A percentile compares a stretch with the other conserved stretches of the same genome.
phyloP scores from a whole-genome alignment of 1,140 invertebrate species.

The Forficula auricularia region DNA sequence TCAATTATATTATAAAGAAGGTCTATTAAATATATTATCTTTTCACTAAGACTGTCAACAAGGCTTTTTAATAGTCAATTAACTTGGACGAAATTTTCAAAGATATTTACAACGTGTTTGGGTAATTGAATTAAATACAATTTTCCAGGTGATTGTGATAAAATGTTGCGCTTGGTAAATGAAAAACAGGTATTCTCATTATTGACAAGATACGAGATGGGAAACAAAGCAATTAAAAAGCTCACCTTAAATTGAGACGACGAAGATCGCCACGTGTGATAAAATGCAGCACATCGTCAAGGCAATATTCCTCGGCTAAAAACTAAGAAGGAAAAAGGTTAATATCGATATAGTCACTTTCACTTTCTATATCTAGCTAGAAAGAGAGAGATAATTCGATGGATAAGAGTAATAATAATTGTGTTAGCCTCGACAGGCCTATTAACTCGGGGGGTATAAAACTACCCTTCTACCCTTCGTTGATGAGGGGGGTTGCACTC shows the following conservation, averaged over 20 bases:
- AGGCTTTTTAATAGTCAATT: too few species aligned
- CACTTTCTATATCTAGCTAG: conserved; percentile 16
- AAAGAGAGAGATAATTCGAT: neutral
- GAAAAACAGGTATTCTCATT: too few species aligned
- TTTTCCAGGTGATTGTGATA: neutral
- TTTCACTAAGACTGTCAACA: too few species aligned
- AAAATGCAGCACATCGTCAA: conserved; percentile 56
- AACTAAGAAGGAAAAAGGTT: conserved; percentile 34
- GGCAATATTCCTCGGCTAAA: conserved; percentile 53
- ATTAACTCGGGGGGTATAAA: neutral
- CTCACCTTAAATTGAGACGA: conserved; percentile 48
- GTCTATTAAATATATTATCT: too few species aligned
- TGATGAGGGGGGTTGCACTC: neutral
- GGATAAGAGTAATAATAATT: conserved; percentile 3
- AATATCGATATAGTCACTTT: conserved; percentile 22
- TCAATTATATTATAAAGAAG: too few species aligned
- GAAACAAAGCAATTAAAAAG: conserved; percentile 8
- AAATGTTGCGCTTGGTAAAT: neutral
- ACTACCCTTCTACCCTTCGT: neutral
- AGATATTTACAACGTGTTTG: neutral
- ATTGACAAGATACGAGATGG: conserved; percentile 2
- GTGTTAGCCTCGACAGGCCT: neutral
- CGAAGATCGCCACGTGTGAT: conserved; percentile 59
- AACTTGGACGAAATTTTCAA: too few species aligned
- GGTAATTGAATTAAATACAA: neutral